Evolutionary conservation across 2,113 vertebrate species (phyloP), one percentile per base, ranked within the genome.

Genomic region (Boulengeromyrus knoepffleri): DNA sequence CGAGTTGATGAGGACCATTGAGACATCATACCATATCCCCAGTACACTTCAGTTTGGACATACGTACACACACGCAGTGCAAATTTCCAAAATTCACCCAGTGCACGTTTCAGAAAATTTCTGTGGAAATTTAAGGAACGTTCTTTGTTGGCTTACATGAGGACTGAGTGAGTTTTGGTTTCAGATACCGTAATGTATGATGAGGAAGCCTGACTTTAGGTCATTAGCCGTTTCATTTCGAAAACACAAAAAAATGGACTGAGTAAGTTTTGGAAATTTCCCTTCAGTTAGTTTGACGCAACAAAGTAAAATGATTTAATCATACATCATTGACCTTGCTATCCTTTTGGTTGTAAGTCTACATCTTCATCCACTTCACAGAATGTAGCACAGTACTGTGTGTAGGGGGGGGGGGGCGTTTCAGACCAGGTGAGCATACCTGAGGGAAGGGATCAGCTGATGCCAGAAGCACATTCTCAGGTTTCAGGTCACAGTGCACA

Each of bases 401-500:
- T 31, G 62, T 31, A 8, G 3, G 58, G 3, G 53, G 56, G n/a
- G n/a, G 62, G 27, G 27, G 62, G 9, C 27, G 0, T 31, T 42
- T 80, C 31, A 80, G 74, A 7, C 36, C 50, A 56, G 49, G 52
- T 53, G 13, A 17, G 87, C 46, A 21, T 90, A 96, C 96, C 96
- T 98, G 97, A 3, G 97, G 97, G 88, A 97, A 98, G 0, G 98
- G 97, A 87, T 98, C 98, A 0, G 97, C 97, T 0, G 97, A 98
- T 1, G 97, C 96, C 74, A 98, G 95, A 42, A 98, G 93, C 91
- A 98, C 98, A 0, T 98, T 98, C 90, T 98, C 98, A 0, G 98
- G 98, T 92, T 98, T 98, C 91, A 98, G 93, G 92, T 98, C 97
- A 80, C 97, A 98, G 93, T 98, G 97, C 88, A 98, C 98, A 0